Evolutionary conservation across 2,113 vertebrate genomes (phyloP).

Genomic region (Octodon degus): DNA sequence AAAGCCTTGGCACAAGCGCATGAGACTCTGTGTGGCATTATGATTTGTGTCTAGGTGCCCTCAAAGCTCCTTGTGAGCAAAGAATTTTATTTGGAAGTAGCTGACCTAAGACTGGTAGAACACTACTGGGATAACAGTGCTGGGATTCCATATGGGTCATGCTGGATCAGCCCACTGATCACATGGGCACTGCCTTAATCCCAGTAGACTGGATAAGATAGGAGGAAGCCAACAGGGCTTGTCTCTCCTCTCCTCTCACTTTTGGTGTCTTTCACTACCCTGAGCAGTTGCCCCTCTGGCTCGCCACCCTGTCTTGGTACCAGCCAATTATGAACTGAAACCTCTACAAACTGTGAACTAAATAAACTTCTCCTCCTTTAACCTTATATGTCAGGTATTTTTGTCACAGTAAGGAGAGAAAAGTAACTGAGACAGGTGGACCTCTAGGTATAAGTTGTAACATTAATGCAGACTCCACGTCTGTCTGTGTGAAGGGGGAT

Average conservation of each 20-base stretch:
- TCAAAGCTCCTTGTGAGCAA: background rate
- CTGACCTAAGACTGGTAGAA: background rate
- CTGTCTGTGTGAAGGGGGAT: background rate
- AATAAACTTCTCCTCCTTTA: background rate
- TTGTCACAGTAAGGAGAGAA: background rate
- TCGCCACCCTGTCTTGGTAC: background rate
- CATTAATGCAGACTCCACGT: background rate
- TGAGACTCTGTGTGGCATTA: background rate
- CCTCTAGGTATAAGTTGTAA: background rate
- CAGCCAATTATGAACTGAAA: background rate
- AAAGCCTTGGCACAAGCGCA: background rate
- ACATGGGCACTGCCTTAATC: background rate
- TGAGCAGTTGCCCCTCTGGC: background rate
- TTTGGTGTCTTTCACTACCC: background rate
- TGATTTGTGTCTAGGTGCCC: background rate
- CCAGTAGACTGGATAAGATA: background rate
- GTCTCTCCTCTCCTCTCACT: background rate
- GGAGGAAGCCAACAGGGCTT: background rate
- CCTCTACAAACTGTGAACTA: background rate
- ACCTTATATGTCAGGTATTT: background rate
- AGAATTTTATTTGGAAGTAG: background rate
- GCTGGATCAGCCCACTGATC: background rate
- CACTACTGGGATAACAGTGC: background rate
- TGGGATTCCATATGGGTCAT: background rate
- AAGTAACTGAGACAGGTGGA: background rate